Percentiles rank a stretch among this genome's conserved stretches.
These are phyloP conservation scores for Plemyria rubiginata DNA, from an alignment of 2,888 invertebrate species.

Conservation along the genomic window DNA sequence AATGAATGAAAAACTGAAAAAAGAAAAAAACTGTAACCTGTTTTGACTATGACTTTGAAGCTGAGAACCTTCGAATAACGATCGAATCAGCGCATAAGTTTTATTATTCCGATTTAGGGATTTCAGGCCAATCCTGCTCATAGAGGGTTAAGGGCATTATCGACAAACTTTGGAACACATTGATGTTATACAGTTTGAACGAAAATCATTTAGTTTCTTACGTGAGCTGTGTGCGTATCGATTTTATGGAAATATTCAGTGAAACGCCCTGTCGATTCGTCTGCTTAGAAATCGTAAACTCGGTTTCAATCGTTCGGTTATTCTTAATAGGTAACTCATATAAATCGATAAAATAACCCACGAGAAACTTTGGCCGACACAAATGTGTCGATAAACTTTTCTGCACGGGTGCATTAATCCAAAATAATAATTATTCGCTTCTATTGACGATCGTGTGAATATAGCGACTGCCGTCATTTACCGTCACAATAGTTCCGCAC, in stretches of 20 bases:
- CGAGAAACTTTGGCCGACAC: background rate
- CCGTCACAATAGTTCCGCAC: constrained; percentile 50
- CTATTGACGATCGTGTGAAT: constrained; percentile 51
- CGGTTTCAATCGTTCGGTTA: background rate
- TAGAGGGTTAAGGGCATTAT: background rate
- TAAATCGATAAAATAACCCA: background rate
- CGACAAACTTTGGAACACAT: constrained; percentile 9
- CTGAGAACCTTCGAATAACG: background rate
- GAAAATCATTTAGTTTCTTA: constrained; percentile 4
- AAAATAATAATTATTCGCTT: constrained; percentile 36
- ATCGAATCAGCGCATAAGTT: constrained; percentile 5
- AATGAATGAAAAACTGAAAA: no score
- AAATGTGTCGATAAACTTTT: constrained; percentile 2
- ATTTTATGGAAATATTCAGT: constrained; percentile 6
- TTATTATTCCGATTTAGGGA: constrained; percentile 3
- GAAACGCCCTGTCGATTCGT: constrained; percentile 1
- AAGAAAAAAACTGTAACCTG: no score
- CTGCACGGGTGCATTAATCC: constrained; percentile 16
- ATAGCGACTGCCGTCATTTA: constrained; percentile 48
- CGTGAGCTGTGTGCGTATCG: constrained; percentile 1
- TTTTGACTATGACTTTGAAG: no score
- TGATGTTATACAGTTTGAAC: background rate
- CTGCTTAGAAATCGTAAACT: background rate
- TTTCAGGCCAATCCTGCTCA: background rate
- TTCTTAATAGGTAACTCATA: background rate